Conservation (phyloP, 2,113 vertebrate genomes). For the Brienomyrus longianalis region DNA sequence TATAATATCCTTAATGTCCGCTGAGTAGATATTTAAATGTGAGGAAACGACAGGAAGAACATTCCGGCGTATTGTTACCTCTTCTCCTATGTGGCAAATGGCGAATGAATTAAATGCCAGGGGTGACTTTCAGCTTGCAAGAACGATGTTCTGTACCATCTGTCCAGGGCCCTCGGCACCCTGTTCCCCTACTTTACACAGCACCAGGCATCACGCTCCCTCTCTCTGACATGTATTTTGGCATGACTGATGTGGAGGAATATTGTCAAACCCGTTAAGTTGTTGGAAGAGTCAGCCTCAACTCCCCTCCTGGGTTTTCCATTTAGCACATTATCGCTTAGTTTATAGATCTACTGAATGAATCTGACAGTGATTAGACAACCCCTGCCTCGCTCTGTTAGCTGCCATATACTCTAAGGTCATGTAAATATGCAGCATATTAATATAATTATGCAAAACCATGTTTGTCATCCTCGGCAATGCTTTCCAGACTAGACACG, state of each 20-base stretch:
- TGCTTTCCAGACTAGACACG: slow-evolving; percentile 45
- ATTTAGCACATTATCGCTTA: slow-evolving; percentile 28
- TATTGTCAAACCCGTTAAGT: slow-evolving; percentile 20
- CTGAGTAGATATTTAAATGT: neutral
- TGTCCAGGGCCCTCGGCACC: slow-evolving; percentile 12
- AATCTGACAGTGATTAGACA: slow-evolving; percentile 50
- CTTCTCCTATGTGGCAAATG: slow-evolving; percentile 2
- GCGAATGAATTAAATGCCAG: slow-evolving; percentile 13
- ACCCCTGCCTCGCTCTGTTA: slow-evolving; percentile 34
- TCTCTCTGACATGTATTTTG: slow-evolving; percentile 21
- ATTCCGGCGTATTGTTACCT: neutral
- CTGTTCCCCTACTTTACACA: slow-evolving; percentile 8
- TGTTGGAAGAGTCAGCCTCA: slow-evolving; percentile 26
- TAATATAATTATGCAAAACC: slow-evolving; percentile 57
- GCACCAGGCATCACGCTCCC: neutral
- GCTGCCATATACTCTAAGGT: slow-evolving; percentile 42
- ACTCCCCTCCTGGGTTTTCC: slow-evolving; percentile 23
- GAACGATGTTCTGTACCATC: slow-evolving; percentile 16
- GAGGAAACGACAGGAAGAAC: neutral
- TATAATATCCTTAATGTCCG: neutral
- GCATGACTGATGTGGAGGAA: slow-evolving; percentile 28
- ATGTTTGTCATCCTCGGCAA: slow-evolving; percentile 27
- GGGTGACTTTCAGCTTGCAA: slow-evolving; percentile 25
- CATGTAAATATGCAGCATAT: slow-evolving; percentile 52
- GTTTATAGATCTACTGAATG: slow-evolving; percentile 40